A percentile compares a stretch with the other conserved stretches of the same genome.
phyloP scores from a whole-genome alignment of 1,140 invertebrate genomes.

The Pogonognathellus flavescens region DNA sequence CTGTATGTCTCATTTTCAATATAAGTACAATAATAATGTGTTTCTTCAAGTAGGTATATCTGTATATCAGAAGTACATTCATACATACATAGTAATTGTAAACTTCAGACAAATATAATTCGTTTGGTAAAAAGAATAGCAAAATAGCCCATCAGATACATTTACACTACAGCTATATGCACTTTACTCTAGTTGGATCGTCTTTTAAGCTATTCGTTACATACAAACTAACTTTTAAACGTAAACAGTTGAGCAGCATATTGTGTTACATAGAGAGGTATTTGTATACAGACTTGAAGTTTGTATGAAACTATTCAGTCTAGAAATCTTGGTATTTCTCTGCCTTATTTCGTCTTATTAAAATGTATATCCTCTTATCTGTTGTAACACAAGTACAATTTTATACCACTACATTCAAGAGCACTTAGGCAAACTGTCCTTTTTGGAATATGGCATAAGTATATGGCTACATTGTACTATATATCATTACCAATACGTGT shows the following conservation, averaged over 20 bases:
- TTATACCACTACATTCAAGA: not conserved
- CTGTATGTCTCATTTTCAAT: not conserved
- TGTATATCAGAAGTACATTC: no score
- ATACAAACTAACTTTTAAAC: no score
- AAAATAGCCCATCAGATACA: no score
- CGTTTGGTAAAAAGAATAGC: no score
- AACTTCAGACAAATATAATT: no score
- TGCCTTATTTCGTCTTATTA: not conserved
- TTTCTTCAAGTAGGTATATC: no score
- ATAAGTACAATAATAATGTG: no score
- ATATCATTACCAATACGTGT: conserved; percentile 11
- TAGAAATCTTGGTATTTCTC: not conserved
- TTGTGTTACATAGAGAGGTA: not conserved
- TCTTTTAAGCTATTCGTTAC: no score
- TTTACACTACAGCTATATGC: no score
- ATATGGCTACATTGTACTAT: not conserved
- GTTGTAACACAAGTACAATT: not conserved
- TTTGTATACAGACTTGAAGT: not conserved
- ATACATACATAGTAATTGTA: no score
- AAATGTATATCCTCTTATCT: not conserved
- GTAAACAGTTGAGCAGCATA: no score
- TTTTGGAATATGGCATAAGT: not conserved
- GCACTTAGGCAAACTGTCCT: not conserved
- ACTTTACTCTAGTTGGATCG: no score
- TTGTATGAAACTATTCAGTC: not conserved